Conservation (phyloP, 2,113 vertebrate genomes). For the Sander vitreus region DNA sequence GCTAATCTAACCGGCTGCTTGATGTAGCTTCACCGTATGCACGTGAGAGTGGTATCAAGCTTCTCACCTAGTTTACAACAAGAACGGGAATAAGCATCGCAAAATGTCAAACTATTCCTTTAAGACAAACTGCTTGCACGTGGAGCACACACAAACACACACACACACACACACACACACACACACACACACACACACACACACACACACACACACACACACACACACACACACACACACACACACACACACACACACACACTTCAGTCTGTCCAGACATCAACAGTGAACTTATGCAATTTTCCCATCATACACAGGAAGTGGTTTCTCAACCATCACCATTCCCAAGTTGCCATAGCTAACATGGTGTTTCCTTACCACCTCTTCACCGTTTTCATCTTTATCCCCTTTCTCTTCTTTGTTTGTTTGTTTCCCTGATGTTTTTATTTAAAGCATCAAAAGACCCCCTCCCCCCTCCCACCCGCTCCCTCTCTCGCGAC, state of each 20-base stretch:
- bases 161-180: constrained; percentile 22
- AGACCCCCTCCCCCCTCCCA: constrained; percentile 52
- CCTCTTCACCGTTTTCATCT: constrained; percentile 64
- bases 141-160: not conserved
- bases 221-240: constrained; percentile 28
- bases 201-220: constrained; percentile 15
- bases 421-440: constrained; percentile 85
- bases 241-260: constrained; percentile 10
- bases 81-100: not conserved
- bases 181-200: constrained; percentile 25
- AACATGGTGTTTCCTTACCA: constrained; percentile 73
- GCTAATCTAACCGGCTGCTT: not conserved
- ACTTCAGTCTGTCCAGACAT: constrained; percentile 36
- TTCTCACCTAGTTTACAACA: not conserved
- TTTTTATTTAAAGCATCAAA: constrained; percentile 87
- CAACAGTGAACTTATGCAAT: constrained; percentile 56
- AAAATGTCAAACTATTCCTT: not conserved
- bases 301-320: constrained; percentile 80
- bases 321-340: constrained; percentile 70
- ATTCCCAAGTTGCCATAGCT: constrained; percentile 72
- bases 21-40: not conserved
- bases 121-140: not conserved
- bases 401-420: constrained; percentile 66
- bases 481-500: constrained; percentile 56
- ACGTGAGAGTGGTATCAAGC: not conserved